These are phyloP conservation scores for Psix sp. DNA, from an alignment of 1,140 invertebrate species.

Conservation along the genomic window DNA sequence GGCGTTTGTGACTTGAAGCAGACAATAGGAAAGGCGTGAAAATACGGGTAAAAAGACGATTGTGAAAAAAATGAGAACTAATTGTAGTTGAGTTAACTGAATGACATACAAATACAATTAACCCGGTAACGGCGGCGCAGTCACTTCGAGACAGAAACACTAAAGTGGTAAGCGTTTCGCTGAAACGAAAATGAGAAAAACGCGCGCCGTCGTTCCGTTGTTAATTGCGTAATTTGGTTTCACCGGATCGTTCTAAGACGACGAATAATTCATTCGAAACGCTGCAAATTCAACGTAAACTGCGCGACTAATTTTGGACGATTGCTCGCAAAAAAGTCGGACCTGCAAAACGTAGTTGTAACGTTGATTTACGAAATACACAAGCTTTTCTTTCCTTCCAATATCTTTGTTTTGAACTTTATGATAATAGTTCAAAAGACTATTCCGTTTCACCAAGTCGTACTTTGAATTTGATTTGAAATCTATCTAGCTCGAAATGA, in stretches of 20 bases:
- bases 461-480: neutral
- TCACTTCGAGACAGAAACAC: slow-evolving; percentile 33
- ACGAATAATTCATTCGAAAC: too few species aligned
- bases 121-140: slow-evolving; percentile 27
- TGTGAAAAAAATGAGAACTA: slow-evolving; percentile 21
- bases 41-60: slow-evolving; percentile 3
- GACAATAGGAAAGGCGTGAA: slow-evolving; percentile 16
- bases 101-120: slow-evolving; percentile 44
- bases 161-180: slow-evolving; percentile 24
- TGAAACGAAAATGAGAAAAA: slow-evolving; percentile 36
- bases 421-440: too few species aligned
- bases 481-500: neutral
- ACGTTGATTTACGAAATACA: too few species aligned
- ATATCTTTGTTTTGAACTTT: too few species aligned
- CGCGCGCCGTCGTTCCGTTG: too few species aligned
- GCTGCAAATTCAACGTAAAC: too few species aligned
- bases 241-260: too few species aligned
- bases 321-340: too few species aligned
- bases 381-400: too few species aligned
- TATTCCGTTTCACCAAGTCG: neutral
- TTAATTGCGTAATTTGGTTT: slow-evolving; percentile 39
- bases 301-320: too few species aligned
- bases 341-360: too few species aligned
- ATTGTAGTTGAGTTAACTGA: slow-evolving; percentile 40
- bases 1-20: slow-evolving; percentile 8